Base-by-base conservation (phyloP, 2,113 vertebrate genomes). In the Cephalopterus ornatus region DNA sequence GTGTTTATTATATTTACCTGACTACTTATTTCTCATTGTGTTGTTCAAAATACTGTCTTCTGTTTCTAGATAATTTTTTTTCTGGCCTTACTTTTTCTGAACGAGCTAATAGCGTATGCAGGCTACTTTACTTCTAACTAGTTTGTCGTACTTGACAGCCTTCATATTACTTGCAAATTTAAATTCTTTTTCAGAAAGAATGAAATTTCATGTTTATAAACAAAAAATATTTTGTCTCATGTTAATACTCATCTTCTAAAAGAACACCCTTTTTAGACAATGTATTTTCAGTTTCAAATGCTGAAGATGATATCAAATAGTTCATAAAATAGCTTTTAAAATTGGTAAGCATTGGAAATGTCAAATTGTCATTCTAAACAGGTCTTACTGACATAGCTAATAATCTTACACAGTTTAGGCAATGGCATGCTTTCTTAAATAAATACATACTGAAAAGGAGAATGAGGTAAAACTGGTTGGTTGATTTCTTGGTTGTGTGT, bases 211-310 rank as follows among this genome's bases (percentile, higher is more conserved):
- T 56, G 4, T 62, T 80, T 15, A 9, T 70, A 78, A 82, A 49
- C 6, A 8, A 65, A 46, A 73, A 79, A 8, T 37, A 32, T 10
- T 58, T 47, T 30, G 28, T n/a, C 71, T 93, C n/a, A n/a, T 24
- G 5, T 49, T 14, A 61, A 11, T 42, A 33, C 4, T 95, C 1
- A 8, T 50, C 37, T 86, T 83, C 39, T 77, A 23, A 65, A 93
- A 71, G 5, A 72, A 3, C 9, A n/a, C 4, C 0, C 2, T 7
- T 63, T 89, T 65, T 28, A 44, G 46, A 23, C 11, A 23, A 8
- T 12, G 1, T 41, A 14, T 14, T 73, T 21, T 41, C 16, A 50
- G 3, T 15, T 85, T 82, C 5, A 6, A 49, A 44, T 85, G 27
- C 24, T 61, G 37, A 66, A 42, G 39, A 12, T 35, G 5, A 32